phyloP scores from a whole-genome alignment of 2,888 invertebrate genomes.

The Tenthredo notha region DNA sequence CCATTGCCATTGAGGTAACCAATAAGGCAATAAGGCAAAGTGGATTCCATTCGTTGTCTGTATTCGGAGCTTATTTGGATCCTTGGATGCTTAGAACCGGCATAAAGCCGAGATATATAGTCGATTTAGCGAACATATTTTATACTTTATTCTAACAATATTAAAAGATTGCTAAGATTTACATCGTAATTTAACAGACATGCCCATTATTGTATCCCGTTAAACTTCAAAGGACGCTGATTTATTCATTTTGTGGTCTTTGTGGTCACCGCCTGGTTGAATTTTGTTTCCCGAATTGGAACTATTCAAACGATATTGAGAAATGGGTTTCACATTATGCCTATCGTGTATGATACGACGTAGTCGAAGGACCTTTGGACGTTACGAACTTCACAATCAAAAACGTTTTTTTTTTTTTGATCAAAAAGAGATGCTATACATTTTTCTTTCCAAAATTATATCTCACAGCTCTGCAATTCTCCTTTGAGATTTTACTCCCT shows the following conservation, averaged over 20 bases:
- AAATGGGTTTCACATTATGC: neutral
- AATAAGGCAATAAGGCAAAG: slow-evolving; percentile 37
- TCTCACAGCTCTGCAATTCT: neutral
- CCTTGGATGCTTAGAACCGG: neutral
- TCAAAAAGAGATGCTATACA: neutral
- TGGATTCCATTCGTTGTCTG: slow-evolving; percentile 15
- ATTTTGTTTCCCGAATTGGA: neutral
- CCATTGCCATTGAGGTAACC: slow-evolving; percentile 10
- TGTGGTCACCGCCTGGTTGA: neutral
- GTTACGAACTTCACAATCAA: neutral
- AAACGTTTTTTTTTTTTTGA: neutral
- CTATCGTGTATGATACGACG: neutral
- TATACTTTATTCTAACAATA: neutral
- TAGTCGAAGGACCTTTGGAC: neutral
- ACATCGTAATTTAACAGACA: neutral
- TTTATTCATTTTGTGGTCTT: neutral
- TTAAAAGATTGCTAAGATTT: neutral
- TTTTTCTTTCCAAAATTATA: neutral
- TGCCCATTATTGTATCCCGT: neutral
- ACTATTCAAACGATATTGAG: neutral
- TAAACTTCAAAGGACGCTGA: neutral
- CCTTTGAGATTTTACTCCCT: neutral
- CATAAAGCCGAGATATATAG: neutral
- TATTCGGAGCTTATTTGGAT: slow-evolving; percentile 20
- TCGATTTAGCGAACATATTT: neutral